Conservation (phyloP, 2,113 vertebrate genomes). For the Tachuris rubrigastra region DNA sequence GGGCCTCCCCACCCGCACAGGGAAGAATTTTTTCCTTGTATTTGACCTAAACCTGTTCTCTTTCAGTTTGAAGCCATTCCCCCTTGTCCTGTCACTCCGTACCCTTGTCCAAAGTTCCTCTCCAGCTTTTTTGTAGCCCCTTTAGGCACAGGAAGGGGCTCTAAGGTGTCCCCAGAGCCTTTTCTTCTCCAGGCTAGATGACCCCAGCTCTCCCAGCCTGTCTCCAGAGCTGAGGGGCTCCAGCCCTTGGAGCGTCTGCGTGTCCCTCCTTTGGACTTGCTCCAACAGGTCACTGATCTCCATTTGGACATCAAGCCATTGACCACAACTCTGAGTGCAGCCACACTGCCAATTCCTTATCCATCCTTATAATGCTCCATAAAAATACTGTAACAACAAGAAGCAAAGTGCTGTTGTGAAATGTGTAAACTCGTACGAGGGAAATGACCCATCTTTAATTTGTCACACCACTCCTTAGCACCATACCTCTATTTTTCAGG, state of each 20-base stretch:
- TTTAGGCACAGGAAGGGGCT: not conserved
- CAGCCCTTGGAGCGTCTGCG: not conserved
- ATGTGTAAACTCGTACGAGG: not conserved
- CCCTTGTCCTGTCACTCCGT: not conserved
- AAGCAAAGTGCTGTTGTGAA: conserved; percentile 1
- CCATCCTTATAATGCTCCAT: not conserved
- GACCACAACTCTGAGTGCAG: not conserved
- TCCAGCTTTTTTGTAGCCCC: not conserved
- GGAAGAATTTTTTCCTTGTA: not conserved
- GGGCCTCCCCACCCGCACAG: accelerated
- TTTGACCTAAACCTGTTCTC: not conserved
- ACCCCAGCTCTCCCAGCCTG: not conserved
- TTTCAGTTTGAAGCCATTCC: not conserved
- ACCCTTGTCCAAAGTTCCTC: not conserved
- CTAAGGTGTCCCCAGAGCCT: not conserved
- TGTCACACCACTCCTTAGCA: not conserved
- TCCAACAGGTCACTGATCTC: not conserved
- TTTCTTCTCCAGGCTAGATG: not conserved
- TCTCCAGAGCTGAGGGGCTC: not conserved
- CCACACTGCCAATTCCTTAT: not conserved
- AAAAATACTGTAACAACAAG: not conserved
- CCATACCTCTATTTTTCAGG: not conserved
- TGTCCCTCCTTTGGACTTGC: not conserved
- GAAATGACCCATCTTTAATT: not conserved
- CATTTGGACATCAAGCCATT: not conserved